Evolutionary conservation across 2,888 invertebrate species (phyloP).

Genomic region (Cryptophagus acutangulus): DNA sequence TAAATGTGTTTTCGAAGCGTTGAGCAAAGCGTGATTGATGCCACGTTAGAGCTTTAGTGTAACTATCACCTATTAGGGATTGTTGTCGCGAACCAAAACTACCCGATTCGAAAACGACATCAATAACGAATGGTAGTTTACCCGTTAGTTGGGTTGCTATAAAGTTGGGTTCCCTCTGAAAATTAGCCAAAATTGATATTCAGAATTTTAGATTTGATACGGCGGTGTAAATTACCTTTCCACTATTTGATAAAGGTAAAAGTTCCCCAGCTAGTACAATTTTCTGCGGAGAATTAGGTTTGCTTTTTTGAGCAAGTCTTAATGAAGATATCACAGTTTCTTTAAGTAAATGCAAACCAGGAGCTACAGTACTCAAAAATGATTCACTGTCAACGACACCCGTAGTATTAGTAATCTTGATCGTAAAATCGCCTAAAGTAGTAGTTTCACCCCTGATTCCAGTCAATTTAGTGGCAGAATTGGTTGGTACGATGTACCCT

Average conservation of each 20-base stretch:
- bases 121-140: constrained; percentile 74
- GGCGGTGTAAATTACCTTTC: constrained; percentile 37
- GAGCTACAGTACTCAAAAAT: constrained; percentile 65
- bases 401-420: constrained; percentile 51
- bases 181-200: constrained; percentile 9
- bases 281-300: constrained; percentile 50
- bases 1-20: constrained; percentile 78
- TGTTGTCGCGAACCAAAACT: constrained; percentile 56
- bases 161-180: constrained; percentile 62
- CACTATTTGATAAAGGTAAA: constrained; percentile 45
- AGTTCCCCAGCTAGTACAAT: constrained; percentile 62
- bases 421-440: constrained; percentile 71
- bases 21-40: constrained; percentile 63
- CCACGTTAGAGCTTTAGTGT: constrained; percentile 58
- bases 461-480: constrained; percentile 53
- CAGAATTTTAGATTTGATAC: too few species aligned
- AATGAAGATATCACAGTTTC: constrained; percentile 72
- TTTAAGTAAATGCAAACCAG: constrained; percentile 66
- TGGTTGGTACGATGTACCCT: constrained; percentile 53
- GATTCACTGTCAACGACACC: constrained; percentile 62
- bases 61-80: constrained; percentile 59
- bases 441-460: constrained; percentile 72
- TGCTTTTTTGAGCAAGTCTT: constrained; percentile 54
- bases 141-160: constrained; percentile 73
- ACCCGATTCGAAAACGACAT: constrained; percentile 77